Conservation (phyloP, 2,797 vertebrate species). For the Acropternis orthonyx region DNA sequence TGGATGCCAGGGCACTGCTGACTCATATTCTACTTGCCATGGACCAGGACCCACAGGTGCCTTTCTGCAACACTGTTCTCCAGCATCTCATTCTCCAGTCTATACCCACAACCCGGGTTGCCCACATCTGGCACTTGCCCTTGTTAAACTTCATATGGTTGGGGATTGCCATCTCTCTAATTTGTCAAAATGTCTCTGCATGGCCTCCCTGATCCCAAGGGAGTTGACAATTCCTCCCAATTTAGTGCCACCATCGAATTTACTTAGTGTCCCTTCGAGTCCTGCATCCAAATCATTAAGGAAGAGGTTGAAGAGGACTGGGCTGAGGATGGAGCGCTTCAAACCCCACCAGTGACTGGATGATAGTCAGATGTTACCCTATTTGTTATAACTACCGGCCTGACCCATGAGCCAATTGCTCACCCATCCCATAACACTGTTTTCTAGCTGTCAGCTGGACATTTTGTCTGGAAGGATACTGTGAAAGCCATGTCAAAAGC, state of each 20-base stretch:
- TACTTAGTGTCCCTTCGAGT: neutral
- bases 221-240: neutral
- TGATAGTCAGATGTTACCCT: neutral
- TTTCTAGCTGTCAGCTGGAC: neutral
- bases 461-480: neutral
- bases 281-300: neutral
- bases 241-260: neutral
- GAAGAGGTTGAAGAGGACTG: neutral
- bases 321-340: neutral
- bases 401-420: neutral
- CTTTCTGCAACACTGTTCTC: neutral
- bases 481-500: neutral
- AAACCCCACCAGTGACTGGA: neutral
- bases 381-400: neutral
- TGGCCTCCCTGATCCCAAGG: too few relatives aligned
- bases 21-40: neutral
- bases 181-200: neutral
- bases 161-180: neutral
- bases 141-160: neutral
- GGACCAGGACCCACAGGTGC: neutral
- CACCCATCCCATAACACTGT: neutral
- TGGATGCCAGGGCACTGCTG: neutral
- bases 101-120: neutral
- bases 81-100: neutral
- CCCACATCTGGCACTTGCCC: neutral